Conservation (phyloP, 35 echinoderm and acorn worm genomes). For the Heliocidaris erythrogramma region DNA sequence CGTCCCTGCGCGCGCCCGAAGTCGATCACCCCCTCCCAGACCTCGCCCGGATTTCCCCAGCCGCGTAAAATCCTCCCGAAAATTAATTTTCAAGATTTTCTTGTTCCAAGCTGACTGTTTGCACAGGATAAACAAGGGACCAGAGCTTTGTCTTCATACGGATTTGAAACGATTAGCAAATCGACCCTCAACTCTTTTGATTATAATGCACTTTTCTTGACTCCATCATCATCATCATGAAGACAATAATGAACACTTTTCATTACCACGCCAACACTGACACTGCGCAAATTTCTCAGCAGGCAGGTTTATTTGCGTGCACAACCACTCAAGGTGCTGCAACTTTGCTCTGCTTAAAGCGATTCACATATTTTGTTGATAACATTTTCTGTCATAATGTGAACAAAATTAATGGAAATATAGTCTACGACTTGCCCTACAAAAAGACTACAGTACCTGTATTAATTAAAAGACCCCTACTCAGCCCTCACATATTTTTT, state of each 20-base stretch:
- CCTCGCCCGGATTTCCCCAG: background rate
- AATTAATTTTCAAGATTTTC: constrained; percentile 14
- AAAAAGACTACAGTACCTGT: too few species aligned
- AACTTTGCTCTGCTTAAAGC: too few species aligned
- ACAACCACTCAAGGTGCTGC: background rate
- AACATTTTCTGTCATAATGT: too few species aligned
- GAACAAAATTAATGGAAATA: too few species aligned
- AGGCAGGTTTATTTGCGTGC: background rate
- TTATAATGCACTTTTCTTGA: background rate
- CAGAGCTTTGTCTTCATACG: background rate
- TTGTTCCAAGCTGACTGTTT: background rate
- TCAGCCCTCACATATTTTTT: too few species aligned
- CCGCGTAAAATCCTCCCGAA: background rate
- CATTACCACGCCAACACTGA: background rate
- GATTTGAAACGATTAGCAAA: background rate
- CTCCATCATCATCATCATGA: background rate
- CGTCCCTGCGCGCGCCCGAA: background rate
- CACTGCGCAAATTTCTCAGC: too few species aligned
- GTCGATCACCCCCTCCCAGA: background rate
- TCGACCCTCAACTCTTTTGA: background rate
- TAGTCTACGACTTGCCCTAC: too few species aligned
- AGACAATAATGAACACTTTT: background rate
- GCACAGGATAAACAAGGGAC: background rate
- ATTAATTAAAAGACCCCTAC: too few species aligned
- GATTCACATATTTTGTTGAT: too few species aligned